Evolutionary conservation across 2,797 vertebrate species (phyloP).

Genomic region (Cossypha dichroa): DNA sequence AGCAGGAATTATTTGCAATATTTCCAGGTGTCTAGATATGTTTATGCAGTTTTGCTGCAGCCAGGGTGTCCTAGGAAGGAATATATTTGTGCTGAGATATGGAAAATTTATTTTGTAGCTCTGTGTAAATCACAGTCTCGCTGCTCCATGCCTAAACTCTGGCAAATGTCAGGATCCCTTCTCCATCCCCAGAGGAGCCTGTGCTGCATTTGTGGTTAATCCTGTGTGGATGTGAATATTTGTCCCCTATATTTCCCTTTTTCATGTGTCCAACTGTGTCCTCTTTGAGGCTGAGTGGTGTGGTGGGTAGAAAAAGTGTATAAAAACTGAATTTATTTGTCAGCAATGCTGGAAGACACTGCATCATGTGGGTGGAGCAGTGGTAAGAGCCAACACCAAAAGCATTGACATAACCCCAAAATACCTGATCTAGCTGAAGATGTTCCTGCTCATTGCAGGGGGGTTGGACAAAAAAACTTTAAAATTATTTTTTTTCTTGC

Average conservation of each 20-base stretch:
- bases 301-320: background rate
- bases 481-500: background rate
- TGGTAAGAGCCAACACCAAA: background rate
- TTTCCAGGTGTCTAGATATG: background rate
- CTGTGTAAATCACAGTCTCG: accelerated
- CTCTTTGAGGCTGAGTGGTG: background rate
- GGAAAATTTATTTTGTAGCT: background rate
- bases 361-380: accelerated
- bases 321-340: background rate
- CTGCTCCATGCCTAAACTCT: background rate
- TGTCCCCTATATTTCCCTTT: background rate
- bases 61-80: accelerated
- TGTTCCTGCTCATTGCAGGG: background rate
- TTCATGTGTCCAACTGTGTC: accelerated
- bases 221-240: accelerated
- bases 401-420: background rate
- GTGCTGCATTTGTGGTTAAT: accelerated
- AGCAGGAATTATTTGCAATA: background rate
- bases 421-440: background rate
- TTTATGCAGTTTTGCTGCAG: background rate
- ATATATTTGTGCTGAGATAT: background rate
- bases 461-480: background rate
- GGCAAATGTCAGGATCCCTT: background rate
- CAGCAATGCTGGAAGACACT: background rate
- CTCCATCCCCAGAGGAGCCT: background rate